Base-by-base conservation (phyloP, 1,140 invertebrate species). In the Nomia melanderi region DNA sequence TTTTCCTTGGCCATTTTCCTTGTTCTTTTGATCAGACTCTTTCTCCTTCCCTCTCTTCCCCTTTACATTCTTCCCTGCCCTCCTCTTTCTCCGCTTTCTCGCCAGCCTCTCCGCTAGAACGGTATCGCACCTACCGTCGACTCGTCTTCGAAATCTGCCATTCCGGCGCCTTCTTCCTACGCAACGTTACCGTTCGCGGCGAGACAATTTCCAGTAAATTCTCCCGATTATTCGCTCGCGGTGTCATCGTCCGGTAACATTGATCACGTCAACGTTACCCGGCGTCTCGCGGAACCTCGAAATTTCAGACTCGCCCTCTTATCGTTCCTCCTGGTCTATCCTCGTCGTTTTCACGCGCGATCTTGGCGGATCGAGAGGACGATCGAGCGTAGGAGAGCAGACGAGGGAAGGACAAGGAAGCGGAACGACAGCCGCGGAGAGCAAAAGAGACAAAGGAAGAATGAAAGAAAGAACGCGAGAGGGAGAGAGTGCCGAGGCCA, bases 1-100 rank as follows among this genome's bases (percentile, higher is more conserved):
- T 44, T 44, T 44, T 44, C 41, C 64, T 60, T 81, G 57, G 77
- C 44, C 73, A 67, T 79, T 47, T 41, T 27, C 66, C 50, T 57
- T 62, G n/a, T n/a, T n/a, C n/a, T n/a, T n/a, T n/a, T n/a, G n/a
- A n/a, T n/a, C n/a, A n/a, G n/a, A n/a, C n/a, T n/a, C n/a, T n/a
- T n/a, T n/a, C n/a, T n/a, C n/a, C 62, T 64, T 78, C 64, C 60
- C 44, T 63, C 57, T 44, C 2, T 44, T 9, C 31, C 7, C 44
- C n/a, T 36, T 36, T 29, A 23, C n/a, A 14, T 20, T 6, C 25
- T 6, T 7, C 47, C n/a, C 47, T 50, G 5, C 47, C 20, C 47
- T 7, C 4, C 47, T 8, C 2, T 5, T 50, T 23, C 5, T 5
- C 44, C 20, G 17, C 20, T 47, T 50, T 0, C 47, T 8, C 53